Percentiles rank a stretch among this genome's conserved stretches.
phyloP scores from a whole-genome alignment of 2,113 vertebrate genomes.

The Heteronetta atricapilla region DNA sequence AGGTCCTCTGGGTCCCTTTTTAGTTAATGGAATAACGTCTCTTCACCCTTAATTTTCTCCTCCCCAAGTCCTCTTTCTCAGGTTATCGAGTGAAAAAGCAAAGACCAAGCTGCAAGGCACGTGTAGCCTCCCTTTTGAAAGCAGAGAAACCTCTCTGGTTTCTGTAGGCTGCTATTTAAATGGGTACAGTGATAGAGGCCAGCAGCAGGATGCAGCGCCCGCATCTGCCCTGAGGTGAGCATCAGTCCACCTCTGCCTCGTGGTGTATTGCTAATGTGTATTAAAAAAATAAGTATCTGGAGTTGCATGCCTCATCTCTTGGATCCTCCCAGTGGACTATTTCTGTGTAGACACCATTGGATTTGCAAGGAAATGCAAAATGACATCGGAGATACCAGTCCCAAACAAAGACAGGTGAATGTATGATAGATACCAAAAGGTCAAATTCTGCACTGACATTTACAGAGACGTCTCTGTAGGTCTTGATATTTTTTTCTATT shows the following conservation, averaged over 20 bases:
- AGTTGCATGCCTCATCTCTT: background rate
- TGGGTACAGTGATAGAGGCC: background rate
- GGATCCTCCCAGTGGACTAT: background rate
- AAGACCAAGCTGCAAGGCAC: background rate
- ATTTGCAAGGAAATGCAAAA: conserved; percentile 36
- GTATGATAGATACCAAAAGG: conserved; percentile 59
- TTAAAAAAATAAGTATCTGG: background rate
- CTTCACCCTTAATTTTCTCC: background rate
- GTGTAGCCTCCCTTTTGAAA: background rate
- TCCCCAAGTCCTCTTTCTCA: background rate
- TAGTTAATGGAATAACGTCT: background rate
- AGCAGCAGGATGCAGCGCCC: background rate
- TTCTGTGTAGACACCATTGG: background rate
- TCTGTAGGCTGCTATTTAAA: background rate
- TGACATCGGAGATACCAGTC: conserved; percentile 9
- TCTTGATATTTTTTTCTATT: conserved; percentile 56
- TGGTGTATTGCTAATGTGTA: too few relatives aligned
- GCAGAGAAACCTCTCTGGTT: background rate
- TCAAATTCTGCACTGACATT: conserved; percentile 65
- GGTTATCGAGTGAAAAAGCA: background rate
- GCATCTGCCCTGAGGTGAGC: background rate
- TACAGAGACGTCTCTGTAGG: conserved; percentile 52
- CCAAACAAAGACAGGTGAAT: conserved; percentile 47
- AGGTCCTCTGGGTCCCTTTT: background rate
- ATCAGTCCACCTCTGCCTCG: background rate